Evolutionary conservation across 2,888 invertebrate species (phyloP), one percentile per base, ranked within the genome.

Genomic region (Phlogophora meticulosa): DNA sequence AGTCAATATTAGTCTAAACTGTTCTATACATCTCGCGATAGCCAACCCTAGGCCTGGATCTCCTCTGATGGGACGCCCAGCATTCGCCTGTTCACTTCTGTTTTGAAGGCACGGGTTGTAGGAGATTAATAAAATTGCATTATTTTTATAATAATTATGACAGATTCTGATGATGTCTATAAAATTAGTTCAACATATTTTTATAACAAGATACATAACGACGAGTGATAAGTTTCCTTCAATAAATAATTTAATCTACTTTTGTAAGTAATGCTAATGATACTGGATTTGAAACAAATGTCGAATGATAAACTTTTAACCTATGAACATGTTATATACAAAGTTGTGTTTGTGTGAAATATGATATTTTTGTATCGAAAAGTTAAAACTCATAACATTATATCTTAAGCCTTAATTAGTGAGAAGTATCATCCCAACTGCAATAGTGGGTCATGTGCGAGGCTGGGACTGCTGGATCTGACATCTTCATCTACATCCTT

Each of bases 321-420:
- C 77, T 68, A 24, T 52, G 62, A 64, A 13, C 53, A 57, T 67
- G 59, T 59, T 74, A 32, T 56, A 42, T 43, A 78, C 58, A 52
- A 11, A 57, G 62, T 66, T 65, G 51, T 67, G 64, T 66, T 57
- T 52, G 56, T 60, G 56, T 63, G 59, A 61, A 58, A 71, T 75
- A 62, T 55, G 60, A 65, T 80, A 80, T 80, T 80, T 80, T 80
- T 80, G 66, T 80, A 80, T 67, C 60, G 52, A 71, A 59, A 53
- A 46, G 60, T 70, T 73, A 53, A 65, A 62, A 58, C 60, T 65
- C 67, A 67, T 28, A 61, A 69, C 61, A 56, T 67, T 51, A 69
- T 68, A 51, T 69, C 48, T 56, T 73, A 72, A 77, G 66, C 57
- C 64, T 74, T 74, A 66, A 60, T 60, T 60, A 68, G 74, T 76